phyloP scores from a whole-genome alignment of 2,113 vertebrate genomes.

The Megaceryle maxima region DNA sequence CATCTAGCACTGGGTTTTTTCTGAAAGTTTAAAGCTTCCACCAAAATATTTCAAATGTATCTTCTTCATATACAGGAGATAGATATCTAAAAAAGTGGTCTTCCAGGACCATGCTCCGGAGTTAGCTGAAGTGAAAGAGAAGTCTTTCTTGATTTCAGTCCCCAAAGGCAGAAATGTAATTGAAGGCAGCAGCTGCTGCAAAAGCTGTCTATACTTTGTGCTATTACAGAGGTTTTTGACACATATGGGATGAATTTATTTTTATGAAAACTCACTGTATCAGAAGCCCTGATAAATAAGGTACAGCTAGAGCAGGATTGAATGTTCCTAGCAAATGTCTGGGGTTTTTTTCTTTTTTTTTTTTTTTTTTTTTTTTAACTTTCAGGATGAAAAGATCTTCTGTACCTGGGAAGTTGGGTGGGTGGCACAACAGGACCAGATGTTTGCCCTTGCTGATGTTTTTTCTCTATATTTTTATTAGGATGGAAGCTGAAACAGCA shows the following conservation, averaged over 20 bases:
- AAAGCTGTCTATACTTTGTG: not conserved
- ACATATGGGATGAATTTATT: slow-evolving; percentile 16
- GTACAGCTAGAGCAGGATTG: not conserved
- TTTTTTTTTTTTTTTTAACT: not conserved
- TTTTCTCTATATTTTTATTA: not conserved
- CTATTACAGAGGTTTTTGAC: not conserved
- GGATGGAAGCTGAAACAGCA: not conserved
- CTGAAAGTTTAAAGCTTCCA: not conserved
- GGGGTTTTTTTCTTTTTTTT: not conserved
- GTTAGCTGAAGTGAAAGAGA: not conserved
- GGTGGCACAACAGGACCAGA: not conserved
- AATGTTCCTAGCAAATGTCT: not conserved
- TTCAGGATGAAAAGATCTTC: not conserved
- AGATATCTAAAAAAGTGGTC: accelerated
- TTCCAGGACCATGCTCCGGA: not conserved
- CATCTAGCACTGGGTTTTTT: accelerated
- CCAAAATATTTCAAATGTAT: accelerated
- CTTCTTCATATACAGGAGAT: accelerated
- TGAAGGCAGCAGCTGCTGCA: not conserved
- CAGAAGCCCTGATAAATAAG: not conserved
- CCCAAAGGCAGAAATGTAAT: not conserved
- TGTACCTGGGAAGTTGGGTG: not conserved
- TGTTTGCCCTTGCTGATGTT: not conserved
- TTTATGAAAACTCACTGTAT: slow-evolving; percentile 10
- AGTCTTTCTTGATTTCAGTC: not conserved